Conservation (phyloP, 2,888 invertebrate genomes). For the Mesoligia furuncula region DNA sequence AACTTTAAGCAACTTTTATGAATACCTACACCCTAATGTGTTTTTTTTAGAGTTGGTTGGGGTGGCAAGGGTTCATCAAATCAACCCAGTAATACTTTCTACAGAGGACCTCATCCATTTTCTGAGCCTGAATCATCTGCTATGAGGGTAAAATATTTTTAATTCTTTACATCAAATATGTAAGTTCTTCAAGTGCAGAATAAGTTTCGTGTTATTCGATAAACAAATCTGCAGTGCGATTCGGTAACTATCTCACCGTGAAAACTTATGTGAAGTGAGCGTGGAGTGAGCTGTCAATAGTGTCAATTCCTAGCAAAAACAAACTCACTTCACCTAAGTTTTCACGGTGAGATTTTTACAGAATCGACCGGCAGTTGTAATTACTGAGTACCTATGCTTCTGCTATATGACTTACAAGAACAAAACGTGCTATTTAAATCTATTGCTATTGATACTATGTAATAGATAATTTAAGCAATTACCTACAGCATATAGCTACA, state of each 20-base stretch:
- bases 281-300: too few relatives aligned
- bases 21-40: background rate
- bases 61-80: constrained; percentile 83
- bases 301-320: too few relatives aligned
- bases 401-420: background rate
- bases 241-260: too few relatives aligned
- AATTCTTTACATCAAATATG: background rate
- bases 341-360: too few relatives aligned
- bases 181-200: background rate
- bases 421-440: background rate
- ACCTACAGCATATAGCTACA: background rate
- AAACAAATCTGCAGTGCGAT: background rate
- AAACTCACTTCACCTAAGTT: too few relatives aligned
- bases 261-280: too few relatives aligned
- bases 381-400: background rate
- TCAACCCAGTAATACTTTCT: constrained; percentile 77
- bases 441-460: background rate
- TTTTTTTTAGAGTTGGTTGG: constrained; percentile 78
- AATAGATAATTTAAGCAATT: too few relatives aligned
- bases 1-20: background rate
- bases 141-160: constrained; percentile 75
- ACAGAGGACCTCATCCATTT: constrained; percentile 80
- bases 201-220: background rate
- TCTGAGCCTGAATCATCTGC: constrained; percentile 85
- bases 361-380: too few relatives aligned